Base-by-base conservation (phyloP, 2,888 invertebrate species). In the Acholoe squamosa region DNA sequence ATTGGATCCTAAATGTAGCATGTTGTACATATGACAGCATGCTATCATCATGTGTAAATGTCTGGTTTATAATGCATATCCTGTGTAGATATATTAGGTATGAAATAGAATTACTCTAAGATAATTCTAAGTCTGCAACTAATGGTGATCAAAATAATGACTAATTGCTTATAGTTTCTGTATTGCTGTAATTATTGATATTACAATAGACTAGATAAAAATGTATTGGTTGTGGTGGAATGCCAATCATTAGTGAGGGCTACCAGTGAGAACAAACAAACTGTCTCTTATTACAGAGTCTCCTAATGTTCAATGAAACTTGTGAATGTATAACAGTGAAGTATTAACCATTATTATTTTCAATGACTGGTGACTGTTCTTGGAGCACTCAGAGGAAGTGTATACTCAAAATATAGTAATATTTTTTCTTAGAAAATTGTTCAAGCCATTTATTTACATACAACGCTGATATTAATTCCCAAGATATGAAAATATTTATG, bases 151-250 rank as follows among this genome's bases (percentile, higher is more conserved):
- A 14, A 28, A 71, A 14, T 71, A 16, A 28, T 28, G 28, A 71
- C 14, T 71, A 71, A 71, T 71, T 71, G 71, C 71, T 28, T 71
- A 71, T 71, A n/a, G 71, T 71, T 71, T 28, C 25, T 25, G 25
- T 71, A 71, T 25, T 71, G 71, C 28, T 71, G 71, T 71, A 71
- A 28, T 28, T 71, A 71, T 71, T 71, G 71, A 71, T 71, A 71
- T 71, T 71, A 28, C 71, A 71, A 71, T 71, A 71, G 71, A 71
- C 31, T 71, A 71, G 71, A 71, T 5, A 5, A 71, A 28, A 16
- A 71, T 25, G 14, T 28, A 28, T 28, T 71, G 71, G 71, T 71
- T 71, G 71, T 71, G 71, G 31, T 28, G 25, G 25, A n/a, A 28
- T 71, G 71, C 28, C 28, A 16, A 0, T 25, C 25, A 28, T 7